phyloP scores from a whole-genome alignment of 2,888 invertebrate genomes.

The Plutella xylostella region DNA sequence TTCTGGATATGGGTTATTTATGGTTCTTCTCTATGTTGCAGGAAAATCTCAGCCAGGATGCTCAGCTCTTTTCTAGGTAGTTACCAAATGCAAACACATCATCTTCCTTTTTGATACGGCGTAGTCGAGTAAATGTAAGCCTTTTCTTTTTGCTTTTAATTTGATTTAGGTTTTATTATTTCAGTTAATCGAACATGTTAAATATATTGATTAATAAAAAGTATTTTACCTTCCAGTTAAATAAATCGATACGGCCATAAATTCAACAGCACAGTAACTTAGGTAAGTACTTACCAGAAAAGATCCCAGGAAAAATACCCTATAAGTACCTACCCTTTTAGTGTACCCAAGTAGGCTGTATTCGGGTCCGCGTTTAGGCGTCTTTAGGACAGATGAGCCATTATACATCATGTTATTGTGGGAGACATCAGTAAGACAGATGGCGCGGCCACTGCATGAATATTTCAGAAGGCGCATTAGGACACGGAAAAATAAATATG shows the following conservation, averaged over 20 bases:
- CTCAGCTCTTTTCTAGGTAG: no score
- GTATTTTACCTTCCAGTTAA: no score
- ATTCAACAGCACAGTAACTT: not conserved
- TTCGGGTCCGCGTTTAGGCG: constrained; percentile 5
- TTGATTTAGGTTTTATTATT: no score
- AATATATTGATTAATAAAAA: not conserved
- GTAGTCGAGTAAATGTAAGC: no score
- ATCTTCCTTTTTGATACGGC: no score
- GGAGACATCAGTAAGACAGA: constrained; percentile 53
- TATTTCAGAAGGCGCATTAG: constrained; percentile 64
- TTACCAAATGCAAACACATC: no score
- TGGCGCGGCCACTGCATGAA: constrained; percentile 59
- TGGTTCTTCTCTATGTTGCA: no score
- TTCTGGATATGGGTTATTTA: no score
- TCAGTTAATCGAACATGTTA: not conserved
- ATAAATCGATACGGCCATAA: not conserved
- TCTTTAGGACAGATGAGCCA: constrained; percentile 24
- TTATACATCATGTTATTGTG: constrained; percentile 44
- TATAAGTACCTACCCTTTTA: constrained; percentile 1
- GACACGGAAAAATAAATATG: constrained; percentile 63
- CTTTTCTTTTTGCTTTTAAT: no score
- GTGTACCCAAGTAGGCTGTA: constrained; percentile 1
- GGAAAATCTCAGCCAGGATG: no score
- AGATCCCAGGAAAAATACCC: not conserved
- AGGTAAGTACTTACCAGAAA: not conserved